Evolutionary conservation across 2,888 invertebrate species (phyloP).

Genomic region (Amorpha juglandis): DNA sequence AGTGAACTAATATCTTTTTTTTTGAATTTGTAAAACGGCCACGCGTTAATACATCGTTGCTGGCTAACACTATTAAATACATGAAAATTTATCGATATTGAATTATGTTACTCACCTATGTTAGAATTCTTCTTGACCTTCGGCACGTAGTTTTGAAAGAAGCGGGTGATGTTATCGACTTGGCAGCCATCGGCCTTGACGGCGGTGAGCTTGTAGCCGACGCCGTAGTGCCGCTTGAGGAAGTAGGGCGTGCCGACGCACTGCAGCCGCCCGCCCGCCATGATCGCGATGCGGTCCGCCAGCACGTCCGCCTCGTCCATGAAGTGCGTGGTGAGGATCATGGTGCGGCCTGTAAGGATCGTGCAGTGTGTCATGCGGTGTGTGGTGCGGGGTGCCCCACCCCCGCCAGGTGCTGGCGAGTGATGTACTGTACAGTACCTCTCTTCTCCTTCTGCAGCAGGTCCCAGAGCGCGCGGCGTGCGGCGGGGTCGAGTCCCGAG

Average conservation of each 20-base stretch:
- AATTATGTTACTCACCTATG: conserved; percentile 76
- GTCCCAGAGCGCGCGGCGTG: conserved; percentile 91
- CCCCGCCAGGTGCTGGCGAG: conserved; percentile 67
- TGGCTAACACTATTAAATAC: not conserved
- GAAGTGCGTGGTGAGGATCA: conserved; percentile 93
- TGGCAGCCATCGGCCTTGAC: conserved; percentile 67
- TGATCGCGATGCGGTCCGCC: conserved; percentile 94
- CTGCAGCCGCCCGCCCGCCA: conserved; percentile 91
- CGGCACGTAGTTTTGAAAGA: conserved; percentile 87
- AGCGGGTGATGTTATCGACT: conserved; percentile 73
- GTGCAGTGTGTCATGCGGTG: conserved; percentile 73
- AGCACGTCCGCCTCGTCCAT: conserved; percentile 96
- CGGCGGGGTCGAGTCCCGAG: conserved; percentile 95
- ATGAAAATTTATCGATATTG: no score
- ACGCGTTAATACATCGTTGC: no score
- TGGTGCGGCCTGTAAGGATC: conserved; percentile 84
- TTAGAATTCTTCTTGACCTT: conserved; percentile 88
- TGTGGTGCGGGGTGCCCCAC: conserved; percentile 94
- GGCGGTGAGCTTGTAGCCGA: conserved; percentile 91
- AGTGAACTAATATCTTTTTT: no score
- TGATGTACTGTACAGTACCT: conserved; percentile 86
- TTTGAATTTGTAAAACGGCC: no score
- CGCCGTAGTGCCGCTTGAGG: conserved; percentile 93
- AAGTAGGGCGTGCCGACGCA: conserved; percentile 93
- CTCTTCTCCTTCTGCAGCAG: conserved; percentile 89